phyloP scores from a whole-genome alignment of 2,888 invertebrate species.

The Drosophila dives region DNA sequence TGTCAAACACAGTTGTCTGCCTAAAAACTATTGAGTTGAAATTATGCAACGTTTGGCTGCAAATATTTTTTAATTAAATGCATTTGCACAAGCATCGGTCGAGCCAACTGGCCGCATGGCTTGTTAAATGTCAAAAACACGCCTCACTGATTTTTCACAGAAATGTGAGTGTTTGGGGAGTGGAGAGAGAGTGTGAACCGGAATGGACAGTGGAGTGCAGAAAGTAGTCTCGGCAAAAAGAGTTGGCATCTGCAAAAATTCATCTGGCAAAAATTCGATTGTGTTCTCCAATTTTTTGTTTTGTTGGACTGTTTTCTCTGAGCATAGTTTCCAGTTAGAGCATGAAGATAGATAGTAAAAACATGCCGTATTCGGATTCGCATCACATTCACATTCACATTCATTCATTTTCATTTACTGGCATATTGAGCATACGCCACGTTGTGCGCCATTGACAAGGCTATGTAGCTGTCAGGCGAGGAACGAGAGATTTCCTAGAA shows the following conservation, averaged over 20 bases:
- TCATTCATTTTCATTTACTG: slow-evolving; percentile 73
- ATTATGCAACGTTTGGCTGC: slow-evolving; percentile 69
- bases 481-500: slow-evolving; percentile 32
- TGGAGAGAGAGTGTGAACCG: too few relatives aligned
- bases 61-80: slow-evolving; percentile 77
- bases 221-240: slow-evolving; percentile 18
- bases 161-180: too few relatives aligned
- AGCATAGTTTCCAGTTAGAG: slow-evolving; percentile 40
- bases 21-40: slow-evolving; percentile 64
- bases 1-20: slow-evolving; percentile 34
- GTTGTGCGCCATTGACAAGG: slow-evolving; percentile 61
- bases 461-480: slow-evolving; percentile 48
- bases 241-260: slow-evolving; percentile 64
- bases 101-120: slow-evolving; percentile 57
- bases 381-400: slow-evolving; percentile 47
- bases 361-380: slow-evolving; percentile 50
- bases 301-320: slow-evolving; percentile 11
- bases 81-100: slow-evolving; percentile 53
- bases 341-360: slow-evolving; percentile 46
- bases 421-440: slow-evolving; percentile 51
- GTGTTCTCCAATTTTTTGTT: slow-evolving; percentile 29
- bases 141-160: slow-evolving; percentile 67
- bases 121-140: slow-evolving; percentile 76
- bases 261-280: slow-evolving; percentile 69
- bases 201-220: background rate